Evolutionary conservation across 2,888 invertebrate species (phyloP), one percentile per base, ranked within the genome.

Genomic region (Megalurothrips usitatus): DNA sequence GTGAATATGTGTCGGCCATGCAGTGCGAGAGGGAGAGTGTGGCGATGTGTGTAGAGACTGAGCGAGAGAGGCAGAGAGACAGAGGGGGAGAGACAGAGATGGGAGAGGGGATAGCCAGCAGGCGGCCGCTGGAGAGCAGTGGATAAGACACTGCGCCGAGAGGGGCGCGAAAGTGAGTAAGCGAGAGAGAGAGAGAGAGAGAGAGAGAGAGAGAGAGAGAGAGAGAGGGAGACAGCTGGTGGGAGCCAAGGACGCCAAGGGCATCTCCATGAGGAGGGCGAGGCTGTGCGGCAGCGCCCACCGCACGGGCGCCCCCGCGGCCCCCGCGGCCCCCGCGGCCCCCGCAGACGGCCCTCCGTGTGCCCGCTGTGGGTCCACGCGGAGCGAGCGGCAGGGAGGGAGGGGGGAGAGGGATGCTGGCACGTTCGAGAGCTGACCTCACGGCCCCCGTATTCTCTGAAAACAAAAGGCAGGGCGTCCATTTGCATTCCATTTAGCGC

Each of bases 401-500:
- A 68, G 68, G 0, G 68, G 23, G 23, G 26, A 11, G 26, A 26
- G 68, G 26, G 68, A 75, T 58, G 68, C 68, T 75, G 68, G 68
- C 68, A 75, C 68, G 68, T 26, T 26, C 23, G 68, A 26, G 68
- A 26, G 68, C 68, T 75, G 68, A 75, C 68, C 68, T 75, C 68
- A 26, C 68, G 68, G 68, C 26, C 68, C 68, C 26, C 68, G 68
- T 75, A 75, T 75, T 75, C 68, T 75, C 68, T 75, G 26, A 75
- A 75, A 75, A 75, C 68, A 75, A 75, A 75, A 75, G 68, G 68
- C 68, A 14, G 26, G 10, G 11, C 68, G 68, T 75, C 68, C 68
- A 75, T 75, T 75, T 75, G 68, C 68, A 75, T 75, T 75, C 68
- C 68, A 75, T 75, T 75, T 75, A 75, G 68, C 68, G 68, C 68